phyloP scores from a whole-genome alignment of 2,888 invertebrate genomes.

The Andrena chrysosceles region DNA sequence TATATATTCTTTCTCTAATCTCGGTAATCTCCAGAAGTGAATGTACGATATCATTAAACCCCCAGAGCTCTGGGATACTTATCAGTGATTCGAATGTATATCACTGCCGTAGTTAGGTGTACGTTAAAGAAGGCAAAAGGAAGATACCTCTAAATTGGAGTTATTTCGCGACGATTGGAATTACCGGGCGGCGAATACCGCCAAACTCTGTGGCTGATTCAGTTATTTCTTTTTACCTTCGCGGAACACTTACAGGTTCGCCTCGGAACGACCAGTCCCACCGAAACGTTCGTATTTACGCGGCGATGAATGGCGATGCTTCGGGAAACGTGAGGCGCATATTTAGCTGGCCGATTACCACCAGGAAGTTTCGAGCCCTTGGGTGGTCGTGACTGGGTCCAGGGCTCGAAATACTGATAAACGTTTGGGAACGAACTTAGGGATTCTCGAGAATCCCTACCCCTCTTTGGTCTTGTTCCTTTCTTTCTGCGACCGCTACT shows the following conservation, averaged over 20 bases:
- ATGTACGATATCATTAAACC: too few relatives aligned
- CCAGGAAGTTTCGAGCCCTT: conserved; percentile 55
- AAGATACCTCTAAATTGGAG: background rate
- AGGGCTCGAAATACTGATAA: conserved; percentile 49
- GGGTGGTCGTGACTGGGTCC: conserved; percentile 61
- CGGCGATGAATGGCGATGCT: conserved; percentile 47
- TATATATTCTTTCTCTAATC: too few relatives aligned
- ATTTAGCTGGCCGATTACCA: conserved; percentile 61
- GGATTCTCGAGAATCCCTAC: background rate
- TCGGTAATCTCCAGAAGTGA: too few relatives aligned
- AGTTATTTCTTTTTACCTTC: background rate
- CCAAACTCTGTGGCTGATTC: conserved; percentile 1
- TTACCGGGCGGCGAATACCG: background rate
- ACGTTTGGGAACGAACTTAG: conserved; percentile 29
- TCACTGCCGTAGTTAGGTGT: too few relatives aligned
- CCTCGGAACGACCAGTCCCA: conserved; percentile 38
- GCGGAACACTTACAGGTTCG: background rate
- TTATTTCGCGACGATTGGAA: conserved; percentile 5
- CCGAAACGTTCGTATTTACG: conserved; percentile 40
- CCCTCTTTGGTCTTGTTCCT: background rate
- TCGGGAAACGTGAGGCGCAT: conserved; percentile 51
- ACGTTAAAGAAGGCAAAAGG: background rate
- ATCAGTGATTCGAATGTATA: too few relatives aligned
- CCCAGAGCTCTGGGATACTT: too few relatives aligned
- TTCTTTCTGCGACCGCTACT: background rate